Percentiles rank a stretch among this genome's conserved stretches.
Conservation (phyloP, 2,113 vertebrate species). For the Pygoscelis antarcticus region DNA sequence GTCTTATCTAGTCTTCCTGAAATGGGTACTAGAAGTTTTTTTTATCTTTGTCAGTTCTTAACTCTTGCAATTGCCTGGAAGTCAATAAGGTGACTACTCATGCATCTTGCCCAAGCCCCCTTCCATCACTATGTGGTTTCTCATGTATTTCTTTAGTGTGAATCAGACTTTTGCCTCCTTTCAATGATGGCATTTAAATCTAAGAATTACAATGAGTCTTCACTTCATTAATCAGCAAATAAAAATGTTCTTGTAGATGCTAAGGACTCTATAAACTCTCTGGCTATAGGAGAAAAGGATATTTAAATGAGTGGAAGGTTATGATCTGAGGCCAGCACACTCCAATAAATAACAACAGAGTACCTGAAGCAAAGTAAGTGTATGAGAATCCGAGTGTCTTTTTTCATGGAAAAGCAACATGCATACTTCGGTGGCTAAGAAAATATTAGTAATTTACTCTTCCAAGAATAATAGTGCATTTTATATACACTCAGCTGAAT, state of each 20-base stretch:
- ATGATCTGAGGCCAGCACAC: background rate
- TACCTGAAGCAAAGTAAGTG: background rate
- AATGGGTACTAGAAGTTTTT: background rate
- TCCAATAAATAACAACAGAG: background rate
- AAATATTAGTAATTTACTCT: background rate
- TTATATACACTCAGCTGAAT: background rate
- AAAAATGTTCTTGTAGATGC: background rate
- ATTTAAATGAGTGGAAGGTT: background rate
- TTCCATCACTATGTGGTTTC: background rate
- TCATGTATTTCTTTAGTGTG: background rate
- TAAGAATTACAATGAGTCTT: background rate
- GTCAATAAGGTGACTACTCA: background rate
- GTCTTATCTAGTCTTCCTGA: background rate
- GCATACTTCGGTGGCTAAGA: background rate
- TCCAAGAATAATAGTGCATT: background rate
- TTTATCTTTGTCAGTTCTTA: background rate
- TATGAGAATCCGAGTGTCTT: rapidly evolving
- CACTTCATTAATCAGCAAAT: background rate
- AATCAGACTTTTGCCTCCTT: background rate
- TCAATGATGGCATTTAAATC: background rate
- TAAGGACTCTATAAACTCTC: background rate
- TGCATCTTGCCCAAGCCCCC: background rate
- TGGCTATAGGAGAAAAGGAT: background rate
- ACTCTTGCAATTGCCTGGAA: background rate
- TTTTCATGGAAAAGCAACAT: background rate